A percentile compares a stretch with the other conserved stretches of the same genome.
phyloP scores from a whole-genome alignment of 2,113 vertebrate species.

The Puma concolor region DNA sequence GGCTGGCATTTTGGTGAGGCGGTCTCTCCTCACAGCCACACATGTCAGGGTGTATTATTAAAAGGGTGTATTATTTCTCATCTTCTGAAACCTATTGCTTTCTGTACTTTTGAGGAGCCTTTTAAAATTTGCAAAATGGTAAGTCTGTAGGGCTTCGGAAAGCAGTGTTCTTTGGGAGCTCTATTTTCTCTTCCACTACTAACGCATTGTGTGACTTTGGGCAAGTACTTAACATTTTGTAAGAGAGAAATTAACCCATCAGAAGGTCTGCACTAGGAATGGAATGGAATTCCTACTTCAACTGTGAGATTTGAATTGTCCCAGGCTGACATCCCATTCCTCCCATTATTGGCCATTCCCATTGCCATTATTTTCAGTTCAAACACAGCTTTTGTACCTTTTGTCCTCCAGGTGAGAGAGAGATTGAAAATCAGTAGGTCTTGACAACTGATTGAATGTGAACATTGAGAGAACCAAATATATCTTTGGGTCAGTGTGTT shows the following conservation, averaged over 20 bases:
- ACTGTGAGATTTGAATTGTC: not conserved
- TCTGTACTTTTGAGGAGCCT: not conserved
- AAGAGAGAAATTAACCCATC: not conserved
- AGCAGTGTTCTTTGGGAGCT: not conserved
- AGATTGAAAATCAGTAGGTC: not conserved
- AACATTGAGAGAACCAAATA: not conserved
- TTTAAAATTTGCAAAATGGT: not conserved
- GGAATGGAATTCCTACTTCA: not conserved
- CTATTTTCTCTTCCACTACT: not conserved
- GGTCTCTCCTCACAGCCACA: not conserved
- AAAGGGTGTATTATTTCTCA: not conserved
- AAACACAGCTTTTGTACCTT: not conserved
- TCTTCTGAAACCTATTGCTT: not conserved
- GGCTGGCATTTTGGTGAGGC: not conserved
- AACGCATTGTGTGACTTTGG: not conserved
- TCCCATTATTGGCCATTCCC: not conserved
- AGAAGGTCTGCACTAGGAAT: not conserved
- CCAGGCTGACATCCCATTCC: not conserved
- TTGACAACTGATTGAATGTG: not conserved
- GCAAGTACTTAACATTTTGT: not conserved
- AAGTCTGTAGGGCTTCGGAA: not conserved
- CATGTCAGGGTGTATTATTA: not conserved
- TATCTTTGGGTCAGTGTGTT: not conserved
- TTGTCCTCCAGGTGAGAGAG: not conserved
- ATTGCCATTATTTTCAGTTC: not conserved